These are phyloP conservation scores for Sycobia sp. DNA, from an alignment of 1,140 invertebrate genomes.

Conservation along the genomic window DNA sequence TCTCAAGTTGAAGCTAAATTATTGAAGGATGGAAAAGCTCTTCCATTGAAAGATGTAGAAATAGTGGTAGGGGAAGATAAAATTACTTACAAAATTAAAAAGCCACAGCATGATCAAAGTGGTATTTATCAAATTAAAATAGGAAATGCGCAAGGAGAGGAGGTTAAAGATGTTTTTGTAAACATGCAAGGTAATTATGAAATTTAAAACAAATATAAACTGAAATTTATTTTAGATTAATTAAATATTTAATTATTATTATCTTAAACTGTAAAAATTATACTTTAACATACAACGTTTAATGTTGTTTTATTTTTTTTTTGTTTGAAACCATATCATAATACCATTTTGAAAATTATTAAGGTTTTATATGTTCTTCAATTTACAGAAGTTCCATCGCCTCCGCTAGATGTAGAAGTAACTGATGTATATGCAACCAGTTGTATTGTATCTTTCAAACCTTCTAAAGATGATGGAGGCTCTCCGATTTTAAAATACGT, in stretches of 20 bases:
- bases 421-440: conserved; percentile 90
- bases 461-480: conserved; percentile 92
- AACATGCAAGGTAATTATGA: conserved; percentile 75
- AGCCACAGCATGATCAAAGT: conserved; percentile 78
- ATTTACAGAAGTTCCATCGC: conserved; percentile 76
- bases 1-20: conserved; percentile 87
- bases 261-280: too few species aligned
- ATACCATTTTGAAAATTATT: too few species aligned
- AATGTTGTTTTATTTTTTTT: neutral
- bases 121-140: conserved; percentile 88
- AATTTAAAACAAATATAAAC: too few species aligned
- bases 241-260: neutral
- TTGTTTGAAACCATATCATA: too few species aligned
- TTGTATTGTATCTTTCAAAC: conserved; percentile 90
- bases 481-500: conserved; percentile 88
- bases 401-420: conserved; percentile 88
- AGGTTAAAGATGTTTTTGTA: conserved; percentile 80
- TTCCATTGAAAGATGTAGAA: conserved; percentile 87
- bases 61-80: conserved; percentile 88
- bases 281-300: too few species aligned
- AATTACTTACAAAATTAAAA: conserved; percentile 87
- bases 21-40: conserved; percentile 83
- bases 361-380: too few species aligned
- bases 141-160: conserved; percentile 86
- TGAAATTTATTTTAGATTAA: neutral